These are phyloP conservation scores for Ceraclea dissimilis DNA, from an alignment of 2,888 invertebrate genomes.

Conservation along the genomic window DNA sequence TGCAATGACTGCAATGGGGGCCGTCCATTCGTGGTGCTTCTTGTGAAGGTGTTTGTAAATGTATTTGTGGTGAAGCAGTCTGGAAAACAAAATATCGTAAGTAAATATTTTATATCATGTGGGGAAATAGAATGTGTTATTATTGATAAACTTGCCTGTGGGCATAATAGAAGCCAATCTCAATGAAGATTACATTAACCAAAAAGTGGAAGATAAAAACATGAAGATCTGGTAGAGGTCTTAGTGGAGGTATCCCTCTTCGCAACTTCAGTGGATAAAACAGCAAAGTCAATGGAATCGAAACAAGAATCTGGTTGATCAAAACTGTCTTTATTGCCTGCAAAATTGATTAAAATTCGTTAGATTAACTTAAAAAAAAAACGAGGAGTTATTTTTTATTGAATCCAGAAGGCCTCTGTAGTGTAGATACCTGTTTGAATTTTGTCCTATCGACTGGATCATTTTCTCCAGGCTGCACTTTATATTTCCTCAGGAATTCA, in stretches of 20 bases:
- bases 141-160: slow-evolving; percentile 50
- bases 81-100: slow-evolving; percentile 32
- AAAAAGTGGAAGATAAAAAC: slow-evolving; percentile 68
- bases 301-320: slow-evolving; percentile 66
- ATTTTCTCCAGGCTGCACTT: slow-evolving; percentile 75
- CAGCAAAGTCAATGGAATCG: slow-evolving; percentile 54
- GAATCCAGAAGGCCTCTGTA: no score
- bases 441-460: slow-evolving; percentile 61
- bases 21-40: slow-evolving; percentile 82
- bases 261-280: slow-evolving; percentile 57
- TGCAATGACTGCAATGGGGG: slow-evolving; percentile 76
- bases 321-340: slow-evolving; percentile 62
- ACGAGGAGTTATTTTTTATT: no score
- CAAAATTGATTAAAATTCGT: no score
- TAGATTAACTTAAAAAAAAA: no score
- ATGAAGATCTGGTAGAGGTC: slow-evolving; percentile 68
- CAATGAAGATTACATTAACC: slow-evolving; percentile 67
- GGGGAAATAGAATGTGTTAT: not conserved
- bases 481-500: slow-evolving; percentile 61
- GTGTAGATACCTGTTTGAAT: slow-evolving; percentile 55
- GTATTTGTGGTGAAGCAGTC: slow-evolving; percentile 63
- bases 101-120: not conserved
- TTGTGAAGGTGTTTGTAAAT: slow-evolving; percentile 79
- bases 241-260: slow-evolving; percentile 58
- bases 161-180: slow-evolving; percentile 77